Evolutionary conservation across 2,888 invertebrate species (phyloP), one percentile per base, ranked within the genome.

Genomic region (Drosophila prostipennis): DNA sequence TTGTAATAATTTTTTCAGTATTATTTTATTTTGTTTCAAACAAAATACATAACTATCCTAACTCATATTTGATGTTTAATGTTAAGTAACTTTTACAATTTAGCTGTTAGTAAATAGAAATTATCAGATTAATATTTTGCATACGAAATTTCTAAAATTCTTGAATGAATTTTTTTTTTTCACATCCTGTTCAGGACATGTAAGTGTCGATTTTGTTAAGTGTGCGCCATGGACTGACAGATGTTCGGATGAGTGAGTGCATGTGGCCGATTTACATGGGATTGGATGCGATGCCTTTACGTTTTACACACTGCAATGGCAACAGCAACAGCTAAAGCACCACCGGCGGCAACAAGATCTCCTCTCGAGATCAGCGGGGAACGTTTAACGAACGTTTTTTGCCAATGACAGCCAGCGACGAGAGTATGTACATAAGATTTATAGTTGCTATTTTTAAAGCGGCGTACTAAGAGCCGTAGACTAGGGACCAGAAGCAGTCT

Each of bases 371-470:
- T 34, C 34, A 23, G 23, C 37, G 72, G 69, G 54, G 67, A 65
- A 61, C 67, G 71, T 59, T 49, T 54, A 58, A 51, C 61, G 72
- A 78, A 72, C 79, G 79, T 73, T 67, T 71, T 58, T 70, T 63
- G 60, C 40, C 58, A 77, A 72, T 73, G 77, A 59, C 57, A 55
- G 45, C 51, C 54, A 37, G 49, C 83, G 43, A 69, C 52, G 64
- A 69, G 80, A 73, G 72, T 72, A 34, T 34, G 34, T 34, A 65
- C 59, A 69, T 70, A 80, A 88, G 89, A 88, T 83, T 88, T 83
- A 84, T 87, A 84, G 83, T 87, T 75, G 87, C 83, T 84, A 84
- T 84, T 84, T 84, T 84, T 88, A 84, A 84, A 86, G 78, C 81
- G 84, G 58, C 71, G 76, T 83, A 72, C 80, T 85, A 85, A 82